Evolutionary conservation across 1,140 invertebrate genomes (phyloP), one percentile per base, ranked within the genome.

Genomic region (Melanaphis sacchari): DNA sequence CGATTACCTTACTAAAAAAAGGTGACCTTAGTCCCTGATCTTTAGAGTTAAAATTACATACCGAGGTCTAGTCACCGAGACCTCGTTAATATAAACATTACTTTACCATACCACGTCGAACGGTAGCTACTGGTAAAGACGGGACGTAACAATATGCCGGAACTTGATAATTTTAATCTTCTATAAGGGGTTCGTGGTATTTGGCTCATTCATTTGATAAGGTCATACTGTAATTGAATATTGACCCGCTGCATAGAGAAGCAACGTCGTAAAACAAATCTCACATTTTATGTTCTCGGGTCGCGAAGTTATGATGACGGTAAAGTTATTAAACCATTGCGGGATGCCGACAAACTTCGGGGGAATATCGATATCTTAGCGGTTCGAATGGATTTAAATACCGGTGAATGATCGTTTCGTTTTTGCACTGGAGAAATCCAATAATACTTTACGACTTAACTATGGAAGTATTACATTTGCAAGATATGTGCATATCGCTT

Each of bases 251-350:
- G 59, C 59, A 76, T n/a, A 85, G 24, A 85, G 40, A 43, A 43
- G 31, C 41, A 26, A n/a, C 24, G 88, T 90, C 89, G 89, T 90
- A 90, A 90, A 90, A 90, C 89, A 89, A 89, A 89, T 89, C 88
- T 89, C 22, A 26, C 24, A 89, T 54, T 89, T 89, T 89, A 59
- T 90, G 89, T 54, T 40, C 89, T 40, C 26, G n/a, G 43, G 59
- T 11, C 41, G 43, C 41, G 43, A 87, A 87, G 41, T 87, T 87
- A 87, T 31, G 85, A 87, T 40, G 41, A 46, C 41, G 85, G 43
- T 46, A 87, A 46, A 87, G 85, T 87, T 87, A 87, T 87, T 87
- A 87, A 87, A 87, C 41, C 41, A 26, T 85, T 85, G 82, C 85
- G 41, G 41, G 85, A 46, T 46, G 85, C 85, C 85, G 85, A 87